Conservation (phyloP, 64 coral and sea anemone species). For the Actinia tenebrosa region DNA sequence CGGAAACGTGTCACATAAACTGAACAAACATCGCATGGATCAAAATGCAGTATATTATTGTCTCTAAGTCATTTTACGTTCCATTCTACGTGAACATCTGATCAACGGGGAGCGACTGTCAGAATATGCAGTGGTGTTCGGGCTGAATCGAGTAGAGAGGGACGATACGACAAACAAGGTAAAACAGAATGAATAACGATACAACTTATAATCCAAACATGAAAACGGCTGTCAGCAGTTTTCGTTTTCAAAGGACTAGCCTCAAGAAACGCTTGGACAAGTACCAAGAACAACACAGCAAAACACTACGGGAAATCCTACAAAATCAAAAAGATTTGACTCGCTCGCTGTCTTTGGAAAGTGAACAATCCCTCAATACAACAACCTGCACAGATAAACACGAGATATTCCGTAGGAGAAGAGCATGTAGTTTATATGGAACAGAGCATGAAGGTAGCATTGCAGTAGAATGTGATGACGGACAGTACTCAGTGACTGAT, state of each 20-base stretch:
- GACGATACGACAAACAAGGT: background rate
- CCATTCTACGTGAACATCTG: no score
- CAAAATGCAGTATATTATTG: background rate
- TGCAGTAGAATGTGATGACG: background rate
- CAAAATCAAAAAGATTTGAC: background rate
- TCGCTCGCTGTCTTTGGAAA: constrained; percentile 16
- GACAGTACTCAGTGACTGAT: background rate
- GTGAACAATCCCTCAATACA: background rate
- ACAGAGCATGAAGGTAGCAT: background rate
- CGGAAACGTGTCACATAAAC: background rate
- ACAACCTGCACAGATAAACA: background rate
- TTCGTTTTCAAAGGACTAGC: background rate
- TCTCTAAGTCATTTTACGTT: background rate
- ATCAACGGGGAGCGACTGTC: no score
- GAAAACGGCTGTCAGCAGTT: background rate
- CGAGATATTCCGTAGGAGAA: background rate
- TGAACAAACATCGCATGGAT: background rate
- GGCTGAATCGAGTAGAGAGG: no score
- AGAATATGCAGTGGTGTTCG: no score
- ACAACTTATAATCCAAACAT: background rate
- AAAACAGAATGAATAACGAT: background rate
- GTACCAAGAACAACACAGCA: background rate
- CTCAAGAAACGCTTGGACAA: background rate
- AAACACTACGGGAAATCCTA: background rate
- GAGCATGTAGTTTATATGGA: background rate